Evolutionary conservation across 2,113 vertebrate genomes (phyloP).

Genomic region (Burhinus bistriatus): DNA sequence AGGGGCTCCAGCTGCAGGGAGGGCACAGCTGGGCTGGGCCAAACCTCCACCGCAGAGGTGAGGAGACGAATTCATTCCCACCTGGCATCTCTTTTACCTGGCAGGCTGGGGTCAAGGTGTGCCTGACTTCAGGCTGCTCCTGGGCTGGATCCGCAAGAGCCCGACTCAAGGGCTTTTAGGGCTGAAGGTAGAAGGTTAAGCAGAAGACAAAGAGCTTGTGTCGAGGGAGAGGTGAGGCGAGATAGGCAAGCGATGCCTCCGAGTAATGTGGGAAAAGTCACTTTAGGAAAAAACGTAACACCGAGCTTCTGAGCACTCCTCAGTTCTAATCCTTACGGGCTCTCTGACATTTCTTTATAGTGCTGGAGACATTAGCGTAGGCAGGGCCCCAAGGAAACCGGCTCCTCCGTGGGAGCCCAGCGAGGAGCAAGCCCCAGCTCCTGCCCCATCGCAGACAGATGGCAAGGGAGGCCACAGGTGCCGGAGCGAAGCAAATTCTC

Average conservation of each 20-base stretch:
- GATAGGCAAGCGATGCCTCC: not conserved
- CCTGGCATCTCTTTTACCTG: not conserved
- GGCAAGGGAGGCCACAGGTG: not conserved
- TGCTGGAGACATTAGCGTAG: not conserved
- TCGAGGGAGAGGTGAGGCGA: not conserved
- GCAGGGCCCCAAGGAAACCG: not conserved
- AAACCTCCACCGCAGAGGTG: not conserved
- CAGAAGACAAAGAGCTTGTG: not conserved
- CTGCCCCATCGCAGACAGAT: not conserved
- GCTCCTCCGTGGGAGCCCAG: not conserved
- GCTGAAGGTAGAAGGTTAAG: not conserved
- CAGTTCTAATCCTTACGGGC: not conserved
- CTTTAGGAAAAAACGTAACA: not conserved
- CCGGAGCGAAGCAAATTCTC: not conserved
- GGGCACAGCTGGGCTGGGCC: not conserved
- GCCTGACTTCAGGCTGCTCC: not conserved
- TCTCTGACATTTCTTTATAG: slow-evolving; percentile 4
- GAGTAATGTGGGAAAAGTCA: slow-evolving; percentile 12
- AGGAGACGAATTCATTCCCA: not conserved
- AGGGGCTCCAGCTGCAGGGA: slow-evolving; percentile 1
- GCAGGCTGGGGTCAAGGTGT: not conserved
- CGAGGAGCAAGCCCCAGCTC: not conserved
- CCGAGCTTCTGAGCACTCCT: not conserved
- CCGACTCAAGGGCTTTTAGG: not conserved
- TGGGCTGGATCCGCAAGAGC: not conserved